Evolutionary conservation across 2,888 invertebrate species (phyloP).

Genomic region (Bimastos eiseni): DNA sequence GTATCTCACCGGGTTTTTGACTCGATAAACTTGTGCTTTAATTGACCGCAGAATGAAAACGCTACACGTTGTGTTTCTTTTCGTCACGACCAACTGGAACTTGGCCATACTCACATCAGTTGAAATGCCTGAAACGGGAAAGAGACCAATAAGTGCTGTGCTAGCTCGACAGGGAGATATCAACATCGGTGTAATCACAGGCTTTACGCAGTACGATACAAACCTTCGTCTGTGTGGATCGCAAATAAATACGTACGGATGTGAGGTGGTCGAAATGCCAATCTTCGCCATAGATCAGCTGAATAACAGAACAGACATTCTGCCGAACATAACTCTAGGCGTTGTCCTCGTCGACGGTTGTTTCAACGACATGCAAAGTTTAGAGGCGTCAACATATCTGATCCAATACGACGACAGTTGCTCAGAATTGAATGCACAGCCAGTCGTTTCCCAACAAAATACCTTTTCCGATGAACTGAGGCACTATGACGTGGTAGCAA

Average conservation of each 20-base stretch:
- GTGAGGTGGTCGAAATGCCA: not conserved
- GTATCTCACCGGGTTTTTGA: not conserved
- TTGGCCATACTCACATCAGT: not conserved
- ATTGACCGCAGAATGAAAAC: not conserved
- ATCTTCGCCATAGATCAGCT: not conserved
- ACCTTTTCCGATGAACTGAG: not conserved
- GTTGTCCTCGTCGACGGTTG: not conserved
- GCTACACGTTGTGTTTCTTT: not conserved
- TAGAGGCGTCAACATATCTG: not conserved
- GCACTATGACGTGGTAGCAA: conserved; percentile 33
- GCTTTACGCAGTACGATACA: not conserved
- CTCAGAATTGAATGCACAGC: not conserved
- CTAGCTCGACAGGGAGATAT: not conserved
- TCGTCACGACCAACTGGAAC: not conserved
- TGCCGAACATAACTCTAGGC: not conserved
- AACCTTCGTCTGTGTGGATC: not conserved
- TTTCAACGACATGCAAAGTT: not conserved
- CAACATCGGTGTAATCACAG: not conserved
- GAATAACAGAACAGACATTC: not conserved
- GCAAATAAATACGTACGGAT: not conserved
- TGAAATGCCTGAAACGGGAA: not conserved
- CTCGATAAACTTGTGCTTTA: not conserved
- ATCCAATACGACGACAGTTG: not conserved
- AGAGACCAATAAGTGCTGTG: not conserved
- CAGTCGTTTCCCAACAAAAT: not conserved